Percentiles rank a stretch among this genome's conserved stretches.
phyloP scores from a whole-genome alignment of 2,888 invertebrate species.

The Pasiphila rectangulata region DNA sequence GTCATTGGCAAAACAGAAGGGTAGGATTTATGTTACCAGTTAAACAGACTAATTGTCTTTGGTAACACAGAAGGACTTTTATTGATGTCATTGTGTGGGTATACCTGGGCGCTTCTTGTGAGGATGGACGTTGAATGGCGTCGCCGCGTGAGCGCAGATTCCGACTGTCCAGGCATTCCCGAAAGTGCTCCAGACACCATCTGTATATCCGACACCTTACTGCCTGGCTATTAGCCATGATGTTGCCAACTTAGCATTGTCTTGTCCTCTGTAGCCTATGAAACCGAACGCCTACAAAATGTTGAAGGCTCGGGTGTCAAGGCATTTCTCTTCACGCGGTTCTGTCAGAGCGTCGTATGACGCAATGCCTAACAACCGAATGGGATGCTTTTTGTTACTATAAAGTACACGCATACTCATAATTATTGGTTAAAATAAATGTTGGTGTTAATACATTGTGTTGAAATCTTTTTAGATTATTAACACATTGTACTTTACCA shows the following conservation, averaged over 20 bases:
- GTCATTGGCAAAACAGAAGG: too few species aligned
- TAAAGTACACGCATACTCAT: neutral
- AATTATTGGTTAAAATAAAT: neutral
- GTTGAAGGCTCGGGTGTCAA: slow-evolving; percentile 54
- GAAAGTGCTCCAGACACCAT: slow-evolving; percentile 58
- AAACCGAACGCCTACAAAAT: slow-evolving; percentile 50
- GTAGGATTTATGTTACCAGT: too few species aligned
- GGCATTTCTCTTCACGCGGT: slow-evolving; percentile 48
- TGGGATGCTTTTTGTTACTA: slow-evolving; percentile 11
- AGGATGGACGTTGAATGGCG: slow-evolving; percentile 88
- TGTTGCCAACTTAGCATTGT: slow-evolving; percentile 3
- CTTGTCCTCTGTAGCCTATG: slow-evolving; percentile 46
- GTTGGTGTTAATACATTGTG: slow-evolving; percentile 4
- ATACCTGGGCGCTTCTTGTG: slow-evolving; percentile 83
- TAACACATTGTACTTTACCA: neutral
- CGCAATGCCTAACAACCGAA: slow-evolving; percentile 20
- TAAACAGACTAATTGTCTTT: neutral
- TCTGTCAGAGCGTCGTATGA: slow-evolving; percentile 20
- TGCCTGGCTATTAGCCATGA: slow-evolving; percentile 14
- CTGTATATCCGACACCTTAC: slow-evolving; percentile 61
- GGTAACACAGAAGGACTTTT: slow-evolving; percentile 5
- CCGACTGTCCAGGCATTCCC: slow-evolving; percentile 40
- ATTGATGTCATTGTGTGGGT: slow-evolving; percentile 31
- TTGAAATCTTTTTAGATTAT: slow-evolving; percentile 7
- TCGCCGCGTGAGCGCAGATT: slow-evolving; percentile 85